A percentile compares a stretch with the other conserved stretches of the same genome.
These are phyloP conservation scores for Anoura caudifer DNA, from an alignment of 2,113 vertebrate genomes.

Conservation along the genomic window DNA sequence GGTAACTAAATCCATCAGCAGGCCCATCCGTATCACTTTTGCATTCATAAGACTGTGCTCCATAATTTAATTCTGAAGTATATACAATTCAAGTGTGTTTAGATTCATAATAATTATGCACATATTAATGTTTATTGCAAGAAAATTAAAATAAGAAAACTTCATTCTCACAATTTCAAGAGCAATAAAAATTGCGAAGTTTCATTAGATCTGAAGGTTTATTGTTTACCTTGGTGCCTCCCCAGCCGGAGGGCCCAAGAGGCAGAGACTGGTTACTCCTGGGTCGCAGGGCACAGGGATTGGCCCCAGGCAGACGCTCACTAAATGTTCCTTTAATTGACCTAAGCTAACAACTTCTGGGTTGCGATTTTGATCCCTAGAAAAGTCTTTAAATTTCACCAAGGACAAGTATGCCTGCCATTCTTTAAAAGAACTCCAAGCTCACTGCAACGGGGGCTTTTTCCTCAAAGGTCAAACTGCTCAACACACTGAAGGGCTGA, in stretches of 20 bases:
- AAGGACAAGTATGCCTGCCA: neutral
- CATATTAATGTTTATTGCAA: slow-evolving; percentile 10
- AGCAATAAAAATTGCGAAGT: neutral
- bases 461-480: neutral
- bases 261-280: neutral
- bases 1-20: slow-evolving; percentile 56
- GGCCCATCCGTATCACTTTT: slow-evolving; percentile 31
- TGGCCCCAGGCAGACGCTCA: neutral
- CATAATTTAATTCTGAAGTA: slow-evolving; percentile 40
- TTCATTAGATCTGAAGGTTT: neutral
- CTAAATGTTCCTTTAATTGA: neutral
- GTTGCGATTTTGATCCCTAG: neutral
- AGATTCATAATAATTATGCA: slow-evolving; percentile 45
- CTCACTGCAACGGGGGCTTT: neutral
- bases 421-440: neutral
- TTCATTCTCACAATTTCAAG: neutral
- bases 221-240: neutral
- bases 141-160: neutral
- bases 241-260: neutral
- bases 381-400: neutral
- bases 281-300: neutral
- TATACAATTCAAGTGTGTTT: neutral
- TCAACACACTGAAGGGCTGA: too few relatives aligned
- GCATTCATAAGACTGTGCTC: slow-evolving; percentile 47
- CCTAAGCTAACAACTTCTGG: neutral